phyloP scores from a whole-genome alignment of 1,140 invertebrate genomes.

The Hypsibius dujardini region DNA sequence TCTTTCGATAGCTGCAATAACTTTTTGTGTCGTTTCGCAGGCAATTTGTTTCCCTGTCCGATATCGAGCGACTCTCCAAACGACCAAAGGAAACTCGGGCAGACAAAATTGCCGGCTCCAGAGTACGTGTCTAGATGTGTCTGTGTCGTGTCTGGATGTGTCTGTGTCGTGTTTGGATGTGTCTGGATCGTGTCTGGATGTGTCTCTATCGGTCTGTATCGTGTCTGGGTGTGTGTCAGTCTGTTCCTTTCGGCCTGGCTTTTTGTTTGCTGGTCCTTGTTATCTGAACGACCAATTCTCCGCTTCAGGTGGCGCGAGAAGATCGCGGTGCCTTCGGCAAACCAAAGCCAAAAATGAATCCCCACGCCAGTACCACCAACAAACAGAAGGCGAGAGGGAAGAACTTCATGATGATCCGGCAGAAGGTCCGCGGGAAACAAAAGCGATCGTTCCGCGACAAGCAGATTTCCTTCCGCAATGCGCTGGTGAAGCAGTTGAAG shows the following conservation, averaged over 20 bases:
- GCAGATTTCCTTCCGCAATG: constrained; percentile 66
- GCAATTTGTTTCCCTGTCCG: constrained; percentile 9
- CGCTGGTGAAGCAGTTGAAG: constrained; percentile 64
- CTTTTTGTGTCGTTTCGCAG: neutral
- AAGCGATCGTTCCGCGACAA: constrained; percentile 87
- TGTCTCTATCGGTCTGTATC: too few species aligned
- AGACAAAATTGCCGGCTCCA: constrained; percentile 2
- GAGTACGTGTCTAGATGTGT: constrained; percentile 21
- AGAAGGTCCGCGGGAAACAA: constrained; percentile 65
- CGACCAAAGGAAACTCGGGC: neutral
- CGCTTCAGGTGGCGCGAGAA: constrained; percentile 59
- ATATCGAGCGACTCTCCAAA: constrained; percentile 10
- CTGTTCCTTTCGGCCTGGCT: too few species aligned
- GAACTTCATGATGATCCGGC: constrained; percentile 81
- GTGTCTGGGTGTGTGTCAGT: too few species aligned
- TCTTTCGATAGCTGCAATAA: neutral
- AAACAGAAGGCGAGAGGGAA: constrained; percentile 78
- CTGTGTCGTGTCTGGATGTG: too few species aligned
- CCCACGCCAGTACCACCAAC: constrained; percentile 76
- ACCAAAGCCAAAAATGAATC: constrained; percentile 63
- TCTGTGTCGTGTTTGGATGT: too few species aligned
- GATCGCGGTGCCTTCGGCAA: constrained; percentile 73
- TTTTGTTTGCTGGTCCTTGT: too few species aligned
- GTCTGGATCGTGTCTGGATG: too few species aligned
- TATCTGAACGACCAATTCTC: too few species aligned